Base-by-base conservation (phyloP, 2,888 invertebrate genomes). In the Spodoptera exigua region DNA sequence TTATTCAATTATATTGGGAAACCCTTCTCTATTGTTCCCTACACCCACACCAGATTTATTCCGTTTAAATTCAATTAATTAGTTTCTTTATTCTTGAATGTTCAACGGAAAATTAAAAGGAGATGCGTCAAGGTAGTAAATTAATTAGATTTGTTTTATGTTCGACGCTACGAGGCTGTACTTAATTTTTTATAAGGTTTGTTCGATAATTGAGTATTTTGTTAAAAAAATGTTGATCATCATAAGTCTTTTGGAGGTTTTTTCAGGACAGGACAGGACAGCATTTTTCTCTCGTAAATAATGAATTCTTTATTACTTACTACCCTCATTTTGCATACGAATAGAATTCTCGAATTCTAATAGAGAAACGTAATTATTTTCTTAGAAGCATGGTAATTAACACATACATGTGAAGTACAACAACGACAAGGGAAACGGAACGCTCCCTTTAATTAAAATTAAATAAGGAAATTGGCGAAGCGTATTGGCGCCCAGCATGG, bases 1-100 rank as follows among this genome's bases (percentile, higher is more conserved):
- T 88, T 89, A 90, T 90, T 89, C 89, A 89, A 89, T 90, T 90
- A 90, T 85, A 89, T 87, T 84, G 85, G 84, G 84, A 89, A 88
- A 83, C 77, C 72, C 66, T 79, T 79, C 78, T 79, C 76, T 74
- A 73, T 71, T 80, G 74, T 79, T 74, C 70, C 63, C 27, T 59
- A 61, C 43, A 43, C 61, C 46, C 56, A 55, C 43, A 49, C 12
- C 45, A 57, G 60, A 67, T 62, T 73, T 56, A 53, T 46, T 64
- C 27, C 13, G 48, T 52, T 73, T 60, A 39, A 52, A 41, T 52
- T 59, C 63, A 69, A 69, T 73, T 71, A 73, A 62, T 69, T 53
- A 55, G 61, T 70, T 54, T 64, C 48, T 49, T 18, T 40, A 14
- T 21, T 21, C 27, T 36, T 11, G 14, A 16, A 27, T 9, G 13